A percentile compares a stretch with the other conserved stretches of the same genome.
phyloP scores from a whole-genome alignment of 2,113 vertebrate genomes.

The Cyanistes caeruleus region DNA sequence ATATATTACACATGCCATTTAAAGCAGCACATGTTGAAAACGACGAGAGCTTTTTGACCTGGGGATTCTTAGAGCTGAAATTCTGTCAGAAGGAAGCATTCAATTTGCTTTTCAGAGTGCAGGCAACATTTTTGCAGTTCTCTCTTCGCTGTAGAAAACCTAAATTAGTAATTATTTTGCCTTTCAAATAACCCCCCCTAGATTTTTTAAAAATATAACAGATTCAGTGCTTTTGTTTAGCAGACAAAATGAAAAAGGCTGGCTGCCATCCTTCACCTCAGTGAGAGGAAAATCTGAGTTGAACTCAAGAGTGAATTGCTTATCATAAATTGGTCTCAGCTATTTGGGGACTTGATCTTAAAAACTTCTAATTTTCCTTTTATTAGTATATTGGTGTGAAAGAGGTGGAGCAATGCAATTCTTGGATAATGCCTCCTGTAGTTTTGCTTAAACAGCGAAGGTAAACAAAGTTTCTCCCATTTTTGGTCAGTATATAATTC shows the following conservation, averaged over 20 bases:
- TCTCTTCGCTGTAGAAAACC: background rate
- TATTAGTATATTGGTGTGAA: background rate
- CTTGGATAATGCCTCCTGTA: background rate
- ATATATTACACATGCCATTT: background rate
- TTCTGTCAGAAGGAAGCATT: background rate
- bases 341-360: background rate
- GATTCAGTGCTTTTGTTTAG: background rate
- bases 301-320: background rate
- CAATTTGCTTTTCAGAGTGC: background rate
- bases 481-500: fast-evolving
- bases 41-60: background rate
- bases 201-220: background rate
- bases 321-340: background rate
- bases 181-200: background rate
- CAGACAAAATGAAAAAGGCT: background rate
- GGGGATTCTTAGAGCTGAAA: background rate
- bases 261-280: background rate
- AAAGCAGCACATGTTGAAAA: background rate
- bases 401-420: background rate
- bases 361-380: background rate
- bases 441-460: background rate
- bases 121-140: background rate
- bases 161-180: background rate
- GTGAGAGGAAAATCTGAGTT: background rate
- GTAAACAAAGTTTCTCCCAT: background rate